Percentiles rank a stretch among this genome's conserved stretches.
These are phyloP conservation scores for Elmis aenea DNA, from an alignment of 2,888 invertebrate species.

Conservation along the genomic window DNA sequence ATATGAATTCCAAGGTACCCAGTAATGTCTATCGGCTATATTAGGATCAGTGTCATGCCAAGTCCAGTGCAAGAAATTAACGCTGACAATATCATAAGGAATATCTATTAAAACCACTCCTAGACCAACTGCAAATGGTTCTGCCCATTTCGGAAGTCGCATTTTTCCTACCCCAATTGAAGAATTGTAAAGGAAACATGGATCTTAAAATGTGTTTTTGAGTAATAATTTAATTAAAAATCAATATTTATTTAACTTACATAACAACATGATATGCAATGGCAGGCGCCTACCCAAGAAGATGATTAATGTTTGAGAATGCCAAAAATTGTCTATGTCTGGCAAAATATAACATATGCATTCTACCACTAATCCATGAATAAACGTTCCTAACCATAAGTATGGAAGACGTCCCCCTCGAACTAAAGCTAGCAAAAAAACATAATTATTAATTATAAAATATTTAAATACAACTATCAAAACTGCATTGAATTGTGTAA, in stretches of 20 bases:
- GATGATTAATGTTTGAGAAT: conserved; percentile 69
- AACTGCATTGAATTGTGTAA: no score
- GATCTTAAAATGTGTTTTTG: conserved; percentile 45
- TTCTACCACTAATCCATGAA: conserved; percentile 71
- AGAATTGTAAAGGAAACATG: conserved; percentile 58
- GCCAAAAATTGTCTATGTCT: conserved; percentile 80
- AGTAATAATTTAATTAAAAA: background rate
- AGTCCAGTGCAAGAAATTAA: conserved; percentile 77
- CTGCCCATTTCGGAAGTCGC: conserved; percentile 54
- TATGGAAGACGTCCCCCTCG: conserved; percentile 71
- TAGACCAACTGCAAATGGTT: conserved; percentile 65
- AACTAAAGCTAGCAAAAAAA: conserved; percentile 52
- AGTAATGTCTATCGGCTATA: conserved; percentile 68
- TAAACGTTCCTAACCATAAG: conserved; percentile 67
- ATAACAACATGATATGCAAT: conserved; percentile 65
- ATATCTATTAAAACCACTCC: conserved; percentile 68
- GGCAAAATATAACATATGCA: conserved; percentile 64
- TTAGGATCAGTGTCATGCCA: conserved; percentile 77
- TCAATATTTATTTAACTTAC: conserved; percentile 53
- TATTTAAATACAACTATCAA: no score
- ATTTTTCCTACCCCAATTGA: conserved; percentile 54
- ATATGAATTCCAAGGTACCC: conserved; percentile 81
- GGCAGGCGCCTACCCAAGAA: conserved; percentile 67
- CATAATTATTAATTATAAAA: conserved; percentile 3
- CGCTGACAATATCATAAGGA: conserved; percentile 73